phyloP scores from a whole-genome alignment of 2,797 vertebrate genomes.

The Bufotes viridis region DNA sequence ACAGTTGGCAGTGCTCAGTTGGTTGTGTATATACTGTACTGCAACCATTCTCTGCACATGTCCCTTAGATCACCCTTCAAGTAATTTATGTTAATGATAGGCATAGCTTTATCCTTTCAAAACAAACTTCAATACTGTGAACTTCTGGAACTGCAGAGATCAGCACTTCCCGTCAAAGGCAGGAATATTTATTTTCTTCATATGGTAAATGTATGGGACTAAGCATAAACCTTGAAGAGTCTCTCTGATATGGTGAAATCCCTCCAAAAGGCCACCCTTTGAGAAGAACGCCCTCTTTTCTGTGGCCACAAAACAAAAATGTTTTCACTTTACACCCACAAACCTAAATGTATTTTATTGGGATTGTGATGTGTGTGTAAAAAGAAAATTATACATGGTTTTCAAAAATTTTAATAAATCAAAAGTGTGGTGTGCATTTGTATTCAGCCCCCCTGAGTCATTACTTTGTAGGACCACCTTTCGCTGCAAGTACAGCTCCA shows the following conservation, averaged over 20 bases:
- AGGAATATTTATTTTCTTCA: conserved; percentile 33
- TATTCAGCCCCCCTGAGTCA: no score
- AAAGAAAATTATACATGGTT: no score
- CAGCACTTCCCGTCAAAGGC: conserved; percentile 7
- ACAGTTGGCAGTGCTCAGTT: background rate
- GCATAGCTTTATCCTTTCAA: background rate
- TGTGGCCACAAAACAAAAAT: no score
- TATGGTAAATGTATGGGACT: background rate
- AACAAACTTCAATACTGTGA: conserved; percentile 24
- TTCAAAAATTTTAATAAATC: no score
- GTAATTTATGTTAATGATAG: background rate
- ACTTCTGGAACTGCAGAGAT: conserved; percentile 14
- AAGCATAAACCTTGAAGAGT: conserved; percentile 8
- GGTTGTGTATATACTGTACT: background rate
- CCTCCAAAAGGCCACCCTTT: no score
- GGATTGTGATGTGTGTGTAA: no score
- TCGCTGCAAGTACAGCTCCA: no score
- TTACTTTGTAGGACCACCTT: no score
- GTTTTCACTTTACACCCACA: no score
- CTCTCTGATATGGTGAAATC: background rate
- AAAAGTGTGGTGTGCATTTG: no score
- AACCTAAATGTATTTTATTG: no score
- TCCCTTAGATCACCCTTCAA: background rate
- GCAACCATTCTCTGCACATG: background rate
- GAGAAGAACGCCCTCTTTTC: no score